A percentile compares a stretch with the other conserved stretches of the same genome.
These are phyloP conservation scores for Merluccius polli DNA, from an alignment of 2,797 vertebrate genomes.

Conservation along the genomic window DNA sequence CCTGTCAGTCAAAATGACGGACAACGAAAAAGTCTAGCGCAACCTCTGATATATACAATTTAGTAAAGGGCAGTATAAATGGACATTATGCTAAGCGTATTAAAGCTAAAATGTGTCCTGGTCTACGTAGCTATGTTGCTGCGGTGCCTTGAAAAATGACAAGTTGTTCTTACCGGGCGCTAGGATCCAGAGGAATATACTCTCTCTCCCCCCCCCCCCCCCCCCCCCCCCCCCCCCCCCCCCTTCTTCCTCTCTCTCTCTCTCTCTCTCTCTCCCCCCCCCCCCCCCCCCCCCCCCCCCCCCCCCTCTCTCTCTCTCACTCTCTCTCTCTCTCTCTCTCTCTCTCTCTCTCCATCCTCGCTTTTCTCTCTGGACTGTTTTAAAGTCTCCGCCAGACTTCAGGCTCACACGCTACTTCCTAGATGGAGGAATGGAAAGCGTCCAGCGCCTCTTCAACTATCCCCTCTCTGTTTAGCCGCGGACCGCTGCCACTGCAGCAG, in stretches of 20 bases:
- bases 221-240: slow-evolving; percentile 7
- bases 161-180: slow-evolving; percentile 55
- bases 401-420: slow-evolving; percentile 87
- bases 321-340: slow-evolving; percentile 19
- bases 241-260: slow-evolving; percentile 22
- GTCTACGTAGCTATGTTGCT: neutral
- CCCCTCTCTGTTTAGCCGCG: slow-evolving; percentile 56
- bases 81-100: neutral
- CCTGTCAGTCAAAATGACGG: too few relatives aligned
- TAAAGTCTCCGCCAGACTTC: slow-evolving; percentile 88
- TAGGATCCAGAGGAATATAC: slow-evolving; percentile 75
- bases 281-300: neutral
- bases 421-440: slow-evolving; percentile 83
- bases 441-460: slow-evolving; percentile 71
- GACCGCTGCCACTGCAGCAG: slow-evolving; percentile 54
- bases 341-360: slow-evolving; percentile 28
- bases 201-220: slow-evolving; percentile 6
- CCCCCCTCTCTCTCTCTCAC: slow-evolving; percentile 17
- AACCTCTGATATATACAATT: too few relatives aligned
- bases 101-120: neutral
- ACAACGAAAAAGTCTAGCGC: too few relatives aligned
- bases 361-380: slow-evolving; percentile 75
- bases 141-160: neutral
- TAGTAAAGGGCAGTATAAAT: too few relatives aligned
- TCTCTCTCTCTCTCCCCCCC: neutral